A percentile compares a stretch with the other conserved stretches of the same genome.
These are phyloP conservation scores for Drosophila guanche DNA, from an alignment of 1,140 invertebrate species.

Conservation along the genomic window DNA sequence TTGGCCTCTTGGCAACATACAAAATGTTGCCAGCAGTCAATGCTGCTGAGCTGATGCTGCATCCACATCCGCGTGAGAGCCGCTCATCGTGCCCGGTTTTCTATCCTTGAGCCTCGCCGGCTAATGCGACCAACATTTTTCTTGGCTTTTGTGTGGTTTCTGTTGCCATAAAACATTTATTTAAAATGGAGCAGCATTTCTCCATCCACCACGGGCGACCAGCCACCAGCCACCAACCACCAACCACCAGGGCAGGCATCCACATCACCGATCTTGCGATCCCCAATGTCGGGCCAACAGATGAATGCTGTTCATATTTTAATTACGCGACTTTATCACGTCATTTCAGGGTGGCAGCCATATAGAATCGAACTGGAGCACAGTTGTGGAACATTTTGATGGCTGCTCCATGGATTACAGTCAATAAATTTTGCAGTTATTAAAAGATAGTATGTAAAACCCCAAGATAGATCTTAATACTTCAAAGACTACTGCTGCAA, in stretches of 20 bases:
- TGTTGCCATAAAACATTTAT: conserved; percentile 75
- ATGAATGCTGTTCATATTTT: conserved; percentile 78
- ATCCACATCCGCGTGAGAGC: conserved; percentile 69
- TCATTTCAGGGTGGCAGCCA: conserved; percentile 57
- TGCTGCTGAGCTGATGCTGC: conserved; percentile 4
- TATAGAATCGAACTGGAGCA: neutral
- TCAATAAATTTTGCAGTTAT: conserved; percentile 29
- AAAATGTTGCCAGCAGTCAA: conserved; percentile 39
- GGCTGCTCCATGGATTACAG: conserved; percentile 22
- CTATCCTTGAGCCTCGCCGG: conserved; percentile 65
- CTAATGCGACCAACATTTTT: conserved; percentile 69
- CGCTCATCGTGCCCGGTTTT: conserved; percentile 67
- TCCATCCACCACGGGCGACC: conserved; percentile 31
- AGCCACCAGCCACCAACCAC: conserved; percentile 25
- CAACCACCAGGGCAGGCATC: conserved; percentile 21
- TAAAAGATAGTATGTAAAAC: neutral
- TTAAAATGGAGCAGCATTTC: conserved; percentile 73
- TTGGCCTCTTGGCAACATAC: conserved; percentile 58
- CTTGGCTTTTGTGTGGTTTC: conserved; percentile 42
- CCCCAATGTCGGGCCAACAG: conserved; percentile 47
- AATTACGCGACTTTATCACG: conserved; percentile 79
- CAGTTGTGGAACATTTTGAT: conserved; percentile 47
- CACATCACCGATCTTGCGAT: conserved; percentile 24
- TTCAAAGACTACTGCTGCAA: too few species aligned
- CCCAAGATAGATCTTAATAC: too few species aligned